Evolutionary conservation across 64 coral and sea anemone species (phyloP), one percentile per base, ranked within the genome.

Genomic region (Hydrozoanthus tunicans): DNA sequence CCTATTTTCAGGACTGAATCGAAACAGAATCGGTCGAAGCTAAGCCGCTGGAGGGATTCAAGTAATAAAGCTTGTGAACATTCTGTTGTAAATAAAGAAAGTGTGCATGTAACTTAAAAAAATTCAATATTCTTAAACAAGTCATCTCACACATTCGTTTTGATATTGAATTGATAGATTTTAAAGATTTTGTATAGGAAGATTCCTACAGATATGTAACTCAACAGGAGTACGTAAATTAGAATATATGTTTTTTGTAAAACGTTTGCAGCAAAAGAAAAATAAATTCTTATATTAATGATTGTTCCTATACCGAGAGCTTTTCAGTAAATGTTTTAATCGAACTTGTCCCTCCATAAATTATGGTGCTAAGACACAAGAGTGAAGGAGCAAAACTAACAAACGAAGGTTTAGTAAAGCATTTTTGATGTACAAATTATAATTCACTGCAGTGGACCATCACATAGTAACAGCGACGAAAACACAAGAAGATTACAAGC

Each of bases 401-500:
- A 9, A 55, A 7, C n/a, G n/a, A 25, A 68, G 56, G 23, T 10
- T 51, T 26, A 54, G 56, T 6, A 4, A 52, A 57, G 60, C 59
- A 43, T 75, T 75, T 57, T 9, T 51, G 6, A 88, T 14, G 73
- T 52, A 27, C 55, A 24, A 72, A 88, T 88, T 88, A 62, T 60
- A 9, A 9, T 64, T 43, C 32, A 43, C 32, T 54, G 43, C 69
- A 51, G 55, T 59, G 5, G 25, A 75, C 58, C 84, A 75, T 75
- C 84, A 51, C 69, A 70, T 88, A 88, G 84, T 43, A 60, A 51
- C 53, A 70, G 20, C 53, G 53, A 24, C 61, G 70, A 73, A 88
- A 73, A 75, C 69, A 70, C 69, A 88, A 88, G 74, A 74, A 59
- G 84, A 88, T 88, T 88, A 62, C 51, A 73, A 61, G 84, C 17